These are phyloP conservation scores for Congeria kusceri DNA, from an alignment of 2,888 invertebrate genomes.

Conservation along the genomic window DNA sequence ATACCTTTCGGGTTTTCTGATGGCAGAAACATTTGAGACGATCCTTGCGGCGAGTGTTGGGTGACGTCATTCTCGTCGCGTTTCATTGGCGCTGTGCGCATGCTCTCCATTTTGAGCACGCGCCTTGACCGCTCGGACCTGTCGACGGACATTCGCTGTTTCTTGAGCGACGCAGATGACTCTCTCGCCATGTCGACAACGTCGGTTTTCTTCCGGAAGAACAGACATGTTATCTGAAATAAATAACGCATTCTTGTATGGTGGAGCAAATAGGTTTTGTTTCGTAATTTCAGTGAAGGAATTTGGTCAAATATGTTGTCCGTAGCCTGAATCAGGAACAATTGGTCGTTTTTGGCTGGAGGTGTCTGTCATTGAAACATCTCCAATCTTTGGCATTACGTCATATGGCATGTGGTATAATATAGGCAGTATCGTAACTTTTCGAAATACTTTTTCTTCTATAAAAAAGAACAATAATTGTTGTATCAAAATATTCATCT, in stretches of 20 bases:
- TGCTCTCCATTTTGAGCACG: conserved; percentile 61
- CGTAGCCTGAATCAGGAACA: too few species aligned
- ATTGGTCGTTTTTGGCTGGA: too few species aligned
- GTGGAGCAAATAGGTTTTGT: too few species aligned
- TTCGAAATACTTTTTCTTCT: too few species aligned
- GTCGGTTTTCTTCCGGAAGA: conserved; percentile 56
- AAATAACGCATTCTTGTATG: not conserved
- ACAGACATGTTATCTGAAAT: conserved; percentile 58
- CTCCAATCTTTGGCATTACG: too few species aligned
- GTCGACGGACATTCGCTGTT: conserved; percentile 52
- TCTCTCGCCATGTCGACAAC: conserved; percentile 57
- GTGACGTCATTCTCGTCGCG: conserved; percentile 28
- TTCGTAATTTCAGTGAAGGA: too few species aligned
- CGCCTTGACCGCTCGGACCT: conserved; percentile 59
- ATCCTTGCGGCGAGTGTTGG: conserved; percentile 21
- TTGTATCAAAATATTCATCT: too few species aligned
- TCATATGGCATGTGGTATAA: too few species aligned
- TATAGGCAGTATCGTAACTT: too few species aligned
- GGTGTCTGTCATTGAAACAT: too few species aligned
- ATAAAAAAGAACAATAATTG: too few species aligned
- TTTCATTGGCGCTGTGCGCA: conserved; percentile 43
- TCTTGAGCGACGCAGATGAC: conserved; percentile 28
- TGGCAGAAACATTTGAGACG: conserved; percentile 55
- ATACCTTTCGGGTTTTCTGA: conserved; percentile 61
- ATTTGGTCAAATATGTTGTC: too few species aligned